Evolutionary conservation across 2,113 vertebrate species (phyloP).

Genomic region (Drymodes brunneopygia): DNA sequence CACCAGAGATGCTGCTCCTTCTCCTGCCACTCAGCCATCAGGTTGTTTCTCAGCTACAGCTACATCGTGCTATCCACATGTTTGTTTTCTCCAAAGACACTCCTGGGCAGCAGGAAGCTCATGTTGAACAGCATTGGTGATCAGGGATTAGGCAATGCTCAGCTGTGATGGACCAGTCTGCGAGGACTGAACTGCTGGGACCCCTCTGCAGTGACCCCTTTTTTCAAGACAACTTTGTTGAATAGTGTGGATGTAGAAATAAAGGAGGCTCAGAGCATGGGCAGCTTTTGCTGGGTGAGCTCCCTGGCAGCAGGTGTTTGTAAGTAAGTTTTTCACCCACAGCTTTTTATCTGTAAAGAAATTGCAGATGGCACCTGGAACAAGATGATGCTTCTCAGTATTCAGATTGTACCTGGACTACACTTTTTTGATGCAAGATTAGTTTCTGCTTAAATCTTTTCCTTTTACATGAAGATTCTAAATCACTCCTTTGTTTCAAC

Average conservation of each 20-base stretch:
- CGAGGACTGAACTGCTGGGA: neutral
- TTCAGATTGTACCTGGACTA: neutral
- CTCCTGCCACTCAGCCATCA: neutral
- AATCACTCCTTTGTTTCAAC: neutral
- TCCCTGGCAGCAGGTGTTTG: neutral
- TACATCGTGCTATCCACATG: neutral
- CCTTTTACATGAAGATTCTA: neutral
- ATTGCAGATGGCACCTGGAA: neutral
- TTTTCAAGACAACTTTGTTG: neutral
- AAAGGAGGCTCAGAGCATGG: neutral
- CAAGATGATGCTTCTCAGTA: neutral
- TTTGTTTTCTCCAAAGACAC: neutral
- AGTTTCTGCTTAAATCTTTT: neutral
- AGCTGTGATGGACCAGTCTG: neutral
- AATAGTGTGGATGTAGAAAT: neutral
- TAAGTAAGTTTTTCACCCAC: neutral
- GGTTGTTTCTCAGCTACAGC: neutral
- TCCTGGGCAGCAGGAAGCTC: neutral
- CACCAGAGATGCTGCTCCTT: neutral
- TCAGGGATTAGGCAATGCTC: neutral
- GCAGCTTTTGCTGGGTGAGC: neutral
- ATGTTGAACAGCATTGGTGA: neutral
- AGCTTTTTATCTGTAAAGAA: neutral
- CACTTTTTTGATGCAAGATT: neutral
- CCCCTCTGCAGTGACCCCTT: neutral